phyloP scores from a whole-genome alignment of 2,113 vertebrate genomes.

The Manacus vitellinus region DNA sequence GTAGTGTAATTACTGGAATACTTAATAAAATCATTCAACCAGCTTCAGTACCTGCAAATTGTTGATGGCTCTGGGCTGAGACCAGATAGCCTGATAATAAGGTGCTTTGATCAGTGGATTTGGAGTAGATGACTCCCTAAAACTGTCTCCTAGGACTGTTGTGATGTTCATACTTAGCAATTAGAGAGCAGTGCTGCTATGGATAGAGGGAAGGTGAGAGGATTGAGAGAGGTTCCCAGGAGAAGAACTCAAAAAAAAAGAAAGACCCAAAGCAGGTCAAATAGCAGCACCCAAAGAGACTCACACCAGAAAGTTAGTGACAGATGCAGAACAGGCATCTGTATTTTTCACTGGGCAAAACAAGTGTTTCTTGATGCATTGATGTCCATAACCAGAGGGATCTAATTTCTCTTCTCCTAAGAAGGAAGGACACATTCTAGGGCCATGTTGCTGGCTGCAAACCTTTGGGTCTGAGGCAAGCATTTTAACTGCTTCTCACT shows the following conservation, averaged over 20 bases:
- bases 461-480: background rate
- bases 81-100: background rate
- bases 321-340: background rate
- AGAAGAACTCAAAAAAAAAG: background rate
- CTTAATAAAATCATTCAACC: background rate
- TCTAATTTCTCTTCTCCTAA: background rate
- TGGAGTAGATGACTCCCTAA: background rate
- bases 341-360: background rate
- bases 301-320: background rate
- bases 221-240: background rate
- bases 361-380: background rate
- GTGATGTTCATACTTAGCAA: background rate
- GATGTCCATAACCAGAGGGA: background rate
- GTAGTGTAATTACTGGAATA: background rate
- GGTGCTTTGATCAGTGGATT: background rate
- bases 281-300: background rate
- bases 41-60: background rate
- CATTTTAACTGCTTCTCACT: background rate
- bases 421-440: background rate
- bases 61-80: background rate
- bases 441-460: background rate
- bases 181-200: background rate
- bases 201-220: rapidly evolving
- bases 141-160: background rate
- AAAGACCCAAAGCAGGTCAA: background rate